A percentile compares a stretch with the other conserved stretches of the same genome.
Conservation (phyloP, 2,888 invertebrate genomes). For the Tyria jacobaeae region DNA sequence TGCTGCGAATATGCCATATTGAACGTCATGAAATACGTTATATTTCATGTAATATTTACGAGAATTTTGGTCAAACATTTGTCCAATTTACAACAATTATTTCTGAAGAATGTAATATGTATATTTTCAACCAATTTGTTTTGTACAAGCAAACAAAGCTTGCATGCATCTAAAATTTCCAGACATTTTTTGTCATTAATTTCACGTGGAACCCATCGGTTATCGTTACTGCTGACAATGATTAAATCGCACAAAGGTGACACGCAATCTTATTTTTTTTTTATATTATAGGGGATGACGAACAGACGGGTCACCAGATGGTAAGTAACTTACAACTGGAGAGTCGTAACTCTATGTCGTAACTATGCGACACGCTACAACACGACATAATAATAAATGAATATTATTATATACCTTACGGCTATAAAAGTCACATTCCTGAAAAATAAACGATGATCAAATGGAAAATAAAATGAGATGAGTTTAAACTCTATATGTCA, state of each 20-base stretch:
- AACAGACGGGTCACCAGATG: no score
- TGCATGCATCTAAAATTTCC: background rate
- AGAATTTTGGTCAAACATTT: background rate
- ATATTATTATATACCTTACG: no score
- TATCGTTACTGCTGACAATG: background rate
- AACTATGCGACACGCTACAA: no score
- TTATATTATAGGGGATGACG: no score
- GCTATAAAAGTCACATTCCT: conserved; percentile 4
- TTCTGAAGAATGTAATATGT: background rate
- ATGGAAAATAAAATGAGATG: conserved; percentile 8
- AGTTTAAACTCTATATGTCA: conserved; percentile 17
- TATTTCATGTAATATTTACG: background rate
- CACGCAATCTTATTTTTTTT: background rate
- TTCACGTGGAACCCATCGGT: background rate
- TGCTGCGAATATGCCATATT: conserved; percentile 3
- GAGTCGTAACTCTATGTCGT: no score
- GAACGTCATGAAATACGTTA: background rate
- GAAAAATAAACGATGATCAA: conserved; percentile 13
- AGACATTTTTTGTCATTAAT: background rate
- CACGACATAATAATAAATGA: no score
- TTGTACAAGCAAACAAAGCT: no score
- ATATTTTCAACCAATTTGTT: no score
- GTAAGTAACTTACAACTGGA: no score
- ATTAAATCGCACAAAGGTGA: background rate
- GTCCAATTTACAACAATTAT: background rate